Base-by-base conservation (phyloP, 2,797 vertebrate genomes). In the Lates japonicus region DNA sequence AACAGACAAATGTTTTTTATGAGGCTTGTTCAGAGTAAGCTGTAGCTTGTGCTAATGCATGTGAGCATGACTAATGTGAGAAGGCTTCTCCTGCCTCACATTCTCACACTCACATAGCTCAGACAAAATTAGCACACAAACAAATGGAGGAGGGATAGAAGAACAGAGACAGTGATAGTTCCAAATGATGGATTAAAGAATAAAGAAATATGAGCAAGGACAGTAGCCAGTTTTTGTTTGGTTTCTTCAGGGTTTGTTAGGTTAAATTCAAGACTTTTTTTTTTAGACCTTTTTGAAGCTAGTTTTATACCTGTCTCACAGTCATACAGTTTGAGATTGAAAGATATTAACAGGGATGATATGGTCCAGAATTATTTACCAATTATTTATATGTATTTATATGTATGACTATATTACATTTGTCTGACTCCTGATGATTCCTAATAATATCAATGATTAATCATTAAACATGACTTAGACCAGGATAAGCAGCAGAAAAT, bases 101-200 rank as follows among this genome's bases (percentile, higher is more conserved):
- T 84, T 85, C 70, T 80, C 70, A 81, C 65, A 57, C 82, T 81
- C 33, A 16, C 77, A 82, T 84, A 35, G 76, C 81, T 80, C 57
- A 5, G 89, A 88, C 72, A 1, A 82, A 92, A 88, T 89, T 90
- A 90, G 85, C 78, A 64, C 74, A 54, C 74, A 82, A 77, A 82
- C 76, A 74, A 78, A 76, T 41, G 54, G 46, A 42, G 0, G 22
- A 20, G 35, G 13, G 29, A 33, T 4, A 48, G 39, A 25, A 8
- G 66, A 72, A 11, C 29, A 37, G 48, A 82, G 58, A 14, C n/a
- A 13, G 6, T 16, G 39, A 69, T 7, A 33, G 57, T 41, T 52
- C 76, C 29, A 69, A 25, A n/a, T 66, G 63, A 59, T 20, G 14
- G 4, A 20, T 54, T 72, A 7, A 14, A 22, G 16, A 13, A 13